phyloP scores from a whole-genome alignment of 2,113 vertebrate species.

The Acrocephalus kingi region DNA sequence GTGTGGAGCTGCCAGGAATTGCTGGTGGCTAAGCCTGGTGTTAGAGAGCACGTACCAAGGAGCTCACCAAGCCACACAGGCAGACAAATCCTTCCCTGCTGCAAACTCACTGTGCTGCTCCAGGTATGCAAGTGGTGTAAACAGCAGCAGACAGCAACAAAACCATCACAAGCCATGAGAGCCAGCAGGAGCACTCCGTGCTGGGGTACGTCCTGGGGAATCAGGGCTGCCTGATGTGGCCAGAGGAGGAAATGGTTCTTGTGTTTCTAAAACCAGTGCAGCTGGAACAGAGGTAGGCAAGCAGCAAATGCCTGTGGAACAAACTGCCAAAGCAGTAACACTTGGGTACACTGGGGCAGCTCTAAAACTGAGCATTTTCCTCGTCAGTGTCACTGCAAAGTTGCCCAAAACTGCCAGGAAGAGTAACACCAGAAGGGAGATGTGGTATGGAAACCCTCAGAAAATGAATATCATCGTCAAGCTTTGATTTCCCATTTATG shows the following conservation, averaged over 20 bases:
- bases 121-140: not conserved
- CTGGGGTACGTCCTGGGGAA: slow-evolving; percentile 8
- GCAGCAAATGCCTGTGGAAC: slow-evolving; percentile 50
- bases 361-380: slow-evolving; percentile 22
- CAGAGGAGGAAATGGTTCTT: slow-evolving; percentile 46
- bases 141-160: slow-evolving; percentile 32
- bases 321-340: slow-evolving; percentile 40
- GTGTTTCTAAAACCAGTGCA: not conserved
- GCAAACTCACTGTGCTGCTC: not conserved
- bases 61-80: slow-evolving; percentile 8
- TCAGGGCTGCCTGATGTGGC: slow-evolving; percentile 35
- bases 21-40: not conserved
- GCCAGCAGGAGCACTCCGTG: slow-evolving; percentile 40
- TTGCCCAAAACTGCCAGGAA: slow-evolving; percentile 32
- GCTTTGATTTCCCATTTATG: slow-evolving; percentile 31
- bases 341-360: slow-evolving; percentile 13
- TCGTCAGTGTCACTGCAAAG: slow-evolving; percentile 30
- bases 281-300: slow-evolving; percentile 55
- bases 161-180: not conserved
- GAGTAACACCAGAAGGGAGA: not conserved
- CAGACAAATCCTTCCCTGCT: not conserved
- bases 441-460: slow-evolving; percentile 33
- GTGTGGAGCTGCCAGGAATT: not conserved
- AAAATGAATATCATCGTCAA: slow-evolving; percentile 30
- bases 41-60: not conserved